Conservation (phyloP, 2,888 invertebrate genomes). For the Thecocarcelia acutangulata region DNA sequence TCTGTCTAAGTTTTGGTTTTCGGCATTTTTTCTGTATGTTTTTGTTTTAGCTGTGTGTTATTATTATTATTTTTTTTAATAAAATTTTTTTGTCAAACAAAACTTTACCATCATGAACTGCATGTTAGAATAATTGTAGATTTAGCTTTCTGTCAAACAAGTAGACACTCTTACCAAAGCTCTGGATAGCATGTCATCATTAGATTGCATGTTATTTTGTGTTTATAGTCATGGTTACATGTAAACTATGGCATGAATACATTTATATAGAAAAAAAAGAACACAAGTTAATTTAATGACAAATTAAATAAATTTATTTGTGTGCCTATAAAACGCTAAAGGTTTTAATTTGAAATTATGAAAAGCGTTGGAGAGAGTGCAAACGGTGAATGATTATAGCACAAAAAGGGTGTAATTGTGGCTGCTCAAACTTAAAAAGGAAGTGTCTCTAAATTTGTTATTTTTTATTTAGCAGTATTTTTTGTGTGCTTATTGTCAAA, state of each 20-base stretch:
- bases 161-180: neutral
- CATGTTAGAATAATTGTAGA: conserved; percentile 27
- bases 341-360: conserved; percentile 66
- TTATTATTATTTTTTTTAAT: neutral
- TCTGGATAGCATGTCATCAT: conserved; percentile 56
- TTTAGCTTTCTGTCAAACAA: conserved; percentile 45
- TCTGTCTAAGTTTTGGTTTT: conserved; percentile 42
- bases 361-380: conserved; percentile 55
- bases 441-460: no score
- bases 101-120: conserved; percentile 30
- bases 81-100: conserved; percentile 17
- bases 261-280: conserved; percentile 15
- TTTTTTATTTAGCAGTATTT: neutral
- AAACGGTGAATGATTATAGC: neutral
- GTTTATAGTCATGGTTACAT: conserved; percentile 69
- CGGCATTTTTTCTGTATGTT: conserved; percentile 1
- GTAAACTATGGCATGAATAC: conserved; percentile 18
- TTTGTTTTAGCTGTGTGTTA: no score
- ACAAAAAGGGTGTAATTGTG: neutral
- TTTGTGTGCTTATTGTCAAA: neutral
- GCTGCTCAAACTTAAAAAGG: neutral
- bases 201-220: conserved; percentile 63
- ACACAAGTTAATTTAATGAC: conserved; percentile 63
- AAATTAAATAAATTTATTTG: conserved; percentile 69
- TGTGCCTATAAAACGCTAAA: conserved; percentile 60